Evolutionary conservation across 2,888 invertebrate genomes (phyloP).

Genomic region (Nebria brevicollis): DNA sequence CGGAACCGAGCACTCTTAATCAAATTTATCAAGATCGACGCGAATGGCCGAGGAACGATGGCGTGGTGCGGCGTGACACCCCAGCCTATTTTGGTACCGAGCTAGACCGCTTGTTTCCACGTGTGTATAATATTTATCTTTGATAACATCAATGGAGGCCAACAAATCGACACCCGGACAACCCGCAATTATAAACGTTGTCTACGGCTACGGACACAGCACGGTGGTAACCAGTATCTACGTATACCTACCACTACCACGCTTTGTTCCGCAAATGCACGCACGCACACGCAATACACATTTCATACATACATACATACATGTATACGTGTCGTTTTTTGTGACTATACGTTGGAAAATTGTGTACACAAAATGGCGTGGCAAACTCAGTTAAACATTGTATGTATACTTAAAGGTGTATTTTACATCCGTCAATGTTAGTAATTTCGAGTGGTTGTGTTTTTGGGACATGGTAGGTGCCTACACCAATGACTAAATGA

Average conservation of each 20-base stretch:
- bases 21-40: slow-evolving; percentile 63
- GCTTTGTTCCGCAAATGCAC: slow-evolving; percentile 17
- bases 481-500: too few relatives aligned
- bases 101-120: slow-evolving; percentile 4
- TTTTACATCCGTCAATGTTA: too few relatives aligned
- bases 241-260: neutral
- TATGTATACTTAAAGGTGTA: too few relatives aligned
- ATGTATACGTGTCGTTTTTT: too few relatives aligned
- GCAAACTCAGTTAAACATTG: too few relatives aligned
- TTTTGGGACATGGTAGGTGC: too few relatives aligned
- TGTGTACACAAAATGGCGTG: too few relatives aligned
- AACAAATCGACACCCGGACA: slow-evolving; percentile 66
- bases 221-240: too few relatives aligned
- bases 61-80: slow-evolving; percentile 23
- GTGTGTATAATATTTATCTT: slow-evolving; percentile 63
- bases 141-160: slow-evolving; percentile 62
- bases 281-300: neutral
- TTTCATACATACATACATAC: too few relatives aligned
- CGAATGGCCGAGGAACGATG: slow-evolving; percentile 24
- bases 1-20: slow-evolving; percentile 63
- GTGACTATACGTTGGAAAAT: too few relatives aligned
- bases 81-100: slow-evolving; percentile 21
- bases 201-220: slow-evolving; percentile 25
- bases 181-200: slow-evolving; percentile 59
- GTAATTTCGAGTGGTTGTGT: too few relatives aligned